Conservation (phyloP, 1,140 invertebrate genomes). For the Drosophila fuyamai region DNA sequence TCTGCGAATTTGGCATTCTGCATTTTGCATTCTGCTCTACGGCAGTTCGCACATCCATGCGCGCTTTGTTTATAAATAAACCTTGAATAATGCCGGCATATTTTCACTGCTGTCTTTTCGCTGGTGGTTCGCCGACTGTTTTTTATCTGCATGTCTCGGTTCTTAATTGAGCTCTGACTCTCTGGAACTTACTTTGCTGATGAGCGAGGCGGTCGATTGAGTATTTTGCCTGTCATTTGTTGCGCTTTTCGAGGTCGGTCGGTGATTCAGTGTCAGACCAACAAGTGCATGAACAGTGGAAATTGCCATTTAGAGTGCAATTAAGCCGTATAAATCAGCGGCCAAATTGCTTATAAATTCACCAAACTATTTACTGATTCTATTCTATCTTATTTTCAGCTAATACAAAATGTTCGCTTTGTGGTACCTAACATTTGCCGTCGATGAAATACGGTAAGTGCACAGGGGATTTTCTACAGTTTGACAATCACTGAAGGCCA, state of each 20-base stretch:
- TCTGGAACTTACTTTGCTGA: conserved; percentile 10
- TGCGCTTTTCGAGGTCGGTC: conserved; percentile 39
- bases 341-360: conserved; percentile 5
- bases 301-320: conserved; percentile 32
- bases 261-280: conserved; percentile 24
- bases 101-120: conserved; percentile 26
- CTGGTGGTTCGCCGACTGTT: conserved; percentile 8
- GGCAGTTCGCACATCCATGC: conserved; percentile 23
- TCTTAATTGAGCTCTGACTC: conserved; percentile 41
- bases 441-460: conserved; percentile 82
- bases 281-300: conserved; percentile 25
- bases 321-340: conserved; percentile 14
- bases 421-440: conserved; percentile 81
- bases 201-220: conserved; percentile 1
- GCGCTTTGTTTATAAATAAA: conserved; percentile 78
- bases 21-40: conserved; percentile 36
- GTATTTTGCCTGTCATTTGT: conserved; percentile 33
- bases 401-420: conserved; percentile 77
- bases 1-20: conserved; percentile 49
- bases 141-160: conserved; percentile 16
- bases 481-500: conserved; percentile 34
- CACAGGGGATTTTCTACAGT: conserved; percentile 26
- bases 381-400: conserved; percentile 46
- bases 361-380: conserved; percentile 12
- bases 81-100: conserved; percentile 64